Evolutionary conservation across 53 echinoderm and acorn worm species (phyloP).

Genomic region (Zoroaster sp.): DNA sequence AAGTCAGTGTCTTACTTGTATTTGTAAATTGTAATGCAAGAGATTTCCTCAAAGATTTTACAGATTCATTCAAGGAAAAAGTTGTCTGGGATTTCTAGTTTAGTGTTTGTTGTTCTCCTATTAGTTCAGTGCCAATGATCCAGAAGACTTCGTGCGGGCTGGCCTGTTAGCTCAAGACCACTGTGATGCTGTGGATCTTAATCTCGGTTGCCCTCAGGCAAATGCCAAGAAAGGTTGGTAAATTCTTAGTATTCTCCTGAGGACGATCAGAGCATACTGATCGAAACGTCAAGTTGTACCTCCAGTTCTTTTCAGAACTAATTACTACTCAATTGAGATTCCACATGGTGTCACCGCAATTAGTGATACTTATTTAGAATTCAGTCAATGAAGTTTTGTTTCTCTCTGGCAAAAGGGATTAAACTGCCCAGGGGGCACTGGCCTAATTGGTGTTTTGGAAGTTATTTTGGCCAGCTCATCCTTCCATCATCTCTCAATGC

Average conservation of each 20-base stretch:
- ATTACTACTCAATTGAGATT: too few relatives aligned
- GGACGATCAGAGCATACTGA: too few relatives aligned
- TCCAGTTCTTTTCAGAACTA: too few relatives aligned
- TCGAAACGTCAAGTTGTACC: background rate
- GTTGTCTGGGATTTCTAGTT: background rate
- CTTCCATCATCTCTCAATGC: too few relatives aligned
- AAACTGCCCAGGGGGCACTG: background rate
- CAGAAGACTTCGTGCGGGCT: conserved; percentile 84
- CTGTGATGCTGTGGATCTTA: conserved; percentile 90
- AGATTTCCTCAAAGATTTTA: background rate
- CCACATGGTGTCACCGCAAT: too few relatives aligned
- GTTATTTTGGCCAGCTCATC: too few relatives aligned
- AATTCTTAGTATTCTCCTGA: too few relatives aligned
- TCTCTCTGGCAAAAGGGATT: background rate
- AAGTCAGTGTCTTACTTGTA: background rate
- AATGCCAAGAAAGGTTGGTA: conserved; percentile 91
- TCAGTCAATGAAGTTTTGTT: background rate
- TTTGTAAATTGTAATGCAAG: background rate
- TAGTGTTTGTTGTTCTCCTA: background rate
- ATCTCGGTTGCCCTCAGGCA: conserved; percentile 95
- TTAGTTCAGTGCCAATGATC: conserved; percentile 97
- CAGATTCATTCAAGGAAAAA: background rate
- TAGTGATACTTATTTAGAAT: background rate
- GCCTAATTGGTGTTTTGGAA: background rate
- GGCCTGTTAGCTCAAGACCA: conserved; percentile 74